phyloP scores from a whole-genome alignment of 1,140 invertebrate species.

The Holcopasites calliopsidis region DNA sequence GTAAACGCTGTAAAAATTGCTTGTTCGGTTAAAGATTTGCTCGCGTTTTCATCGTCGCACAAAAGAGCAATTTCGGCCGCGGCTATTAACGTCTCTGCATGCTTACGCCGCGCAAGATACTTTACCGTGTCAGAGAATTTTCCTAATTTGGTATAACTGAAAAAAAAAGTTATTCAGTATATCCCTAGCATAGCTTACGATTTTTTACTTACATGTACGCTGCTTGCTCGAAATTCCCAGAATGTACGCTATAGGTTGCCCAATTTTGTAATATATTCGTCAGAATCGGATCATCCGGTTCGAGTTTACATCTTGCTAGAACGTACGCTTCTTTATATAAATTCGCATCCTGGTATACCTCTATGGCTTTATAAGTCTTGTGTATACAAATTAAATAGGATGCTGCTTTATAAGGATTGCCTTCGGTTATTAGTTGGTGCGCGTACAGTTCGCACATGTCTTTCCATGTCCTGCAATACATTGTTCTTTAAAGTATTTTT shows the following conservation, averaged over 20 bases:
- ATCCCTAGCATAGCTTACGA: neutral
- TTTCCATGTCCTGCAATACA: constrained; percentile 76
- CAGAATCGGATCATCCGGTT: constrained; percentile 79
- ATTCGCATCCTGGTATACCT: constrained; percentile 79
- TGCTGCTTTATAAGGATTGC: constrained; percentile 80
- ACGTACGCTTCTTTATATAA: constrained; percentile 83
- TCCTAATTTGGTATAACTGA: constrained; percentile 64
- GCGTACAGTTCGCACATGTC: constrained; percentile 83
- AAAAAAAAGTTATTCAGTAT: constrained; percentile 19
- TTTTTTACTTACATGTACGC: constrained; percentile 81
- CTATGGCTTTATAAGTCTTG: constrained; percentile 82
- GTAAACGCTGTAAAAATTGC: constrained; percentile 64
- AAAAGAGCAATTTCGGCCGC: constrained; percentile 70
- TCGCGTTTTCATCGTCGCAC: constrained; percentile 58
- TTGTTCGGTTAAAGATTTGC: constrained; percentile 65
- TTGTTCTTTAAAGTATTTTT: neutral
- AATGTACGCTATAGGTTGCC: constrained; percentile 74
- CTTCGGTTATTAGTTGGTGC: constrained; percentile 81
- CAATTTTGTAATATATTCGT: constrained; percentile 80
- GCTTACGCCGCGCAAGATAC: constrained; percentile 65
- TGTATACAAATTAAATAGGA: constrained; percentile 83
- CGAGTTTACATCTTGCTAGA: constrained; percentile 81
- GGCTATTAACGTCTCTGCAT: constrained; percentile 60
- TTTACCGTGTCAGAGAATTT: constrained; percentile 68
- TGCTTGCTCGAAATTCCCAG: constrained; percentile 81